Conservation (phyloP, 2,888 invertebrate genomes). For the Uropetala carovei region DNA sequence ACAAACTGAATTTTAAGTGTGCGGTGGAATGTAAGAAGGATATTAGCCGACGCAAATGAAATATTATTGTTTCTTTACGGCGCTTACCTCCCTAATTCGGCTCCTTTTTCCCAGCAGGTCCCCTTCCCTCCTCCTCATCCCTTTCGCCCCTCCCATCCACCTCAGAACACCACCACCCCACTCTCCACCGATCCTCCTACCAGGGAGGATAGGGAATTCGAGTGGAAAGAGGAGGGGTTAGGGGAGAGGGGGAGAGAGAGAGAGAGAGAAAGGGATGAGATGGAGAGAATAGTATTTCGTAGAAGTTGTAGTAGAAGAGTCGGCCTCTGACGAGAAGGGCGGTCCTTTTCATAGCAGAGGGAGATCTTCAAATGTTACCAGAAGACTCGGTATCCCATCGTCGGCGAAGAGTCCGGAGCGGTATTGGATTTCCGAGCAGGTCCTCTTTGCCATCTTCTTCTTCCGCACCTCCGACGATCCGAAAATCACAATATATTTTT, state of each 20-base stretch:
- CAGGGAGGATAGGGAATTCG: constrained; percentile 40
- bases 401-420: not conserved
- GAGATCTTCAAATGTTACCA: not conserved
- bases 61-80: constrained; percentile 42
- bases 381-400: not conserved
- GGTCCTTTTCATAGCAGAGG: constrained; percentile 9
- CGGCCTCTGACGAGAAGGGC: not conserved
- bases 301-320: not conserved
- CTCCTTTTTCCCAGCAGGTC: not conserved
- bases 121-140: not conserved
- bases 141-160: not conserved
- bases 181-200: not conserved
- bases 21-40: constrained; percentile 18
- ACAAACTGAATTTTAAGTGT: constrained; percentile 50
- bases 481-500: constrained; percentile 26
- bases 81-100: constrained; percentile 54
- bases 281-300: not conserved
- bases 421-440: constrained; percentile 13
- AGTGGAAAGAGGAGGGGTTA: constrained; percentile 15
- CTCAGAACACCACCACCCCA: not conserved
- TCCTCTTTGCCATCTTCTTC: not conserved
- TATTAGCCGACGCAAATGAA: constrained; percentile 34
- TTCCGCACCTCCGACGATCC: not conserved
- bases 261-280: not conserved
- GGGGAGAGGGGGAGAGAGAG: not conserved